Evolutionary conservation across 30 jellyfish, hydroid and myxozoan species (phyloP), one percentile per base, ranked within the genome.

Genomic region (Mastigias papua): DNA sequence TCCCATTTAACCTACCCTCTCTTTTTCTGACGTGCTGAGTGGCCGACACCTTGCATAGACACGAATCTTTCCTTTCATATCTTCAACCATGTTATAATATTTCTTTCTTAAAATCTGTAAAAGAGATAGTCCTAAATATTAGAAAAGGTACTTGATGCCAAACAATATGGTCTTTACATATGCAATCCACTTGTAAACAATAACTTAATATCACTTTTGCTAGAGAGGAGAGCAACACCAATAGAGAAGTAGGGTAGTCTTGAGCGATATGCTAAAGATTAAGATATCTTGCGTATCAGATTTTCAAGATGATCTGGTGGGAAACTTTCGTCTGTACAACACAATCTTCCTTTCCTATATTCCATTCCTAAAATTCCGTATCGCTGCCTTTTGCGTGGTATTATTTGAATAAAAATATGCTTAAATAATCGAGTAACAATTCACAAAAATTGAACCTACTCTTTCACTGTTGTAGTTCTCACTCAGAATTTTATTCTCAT

Each of bases 31-130:
- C 29, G 92, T 89, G 78, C 98, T 94, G 79, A 94, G 66, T 31
- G 98, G 98, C 32, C 98, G 75, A 25, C 96, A 90, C 65, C 98
- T 83, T 21, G 98, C 98, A 63, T 94, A 94, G n/a, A 94, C 98
- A 17, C 98, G 88, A 57, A 94, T 94, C 63, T 94, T 94, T 33
- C 98, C 98, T 50, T 94, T 94, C 98, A 94, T 94, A 32, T 94
- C 98, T 77, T 94, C 98, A 30, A 94, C 97, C 94, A 94, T 94
- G 64, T 94, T 94, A 82, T 94, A 94, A 49, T 94, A 94, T 80
- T 94, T 94, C 91, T 94, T 94, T 13, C 98, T 84, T 23, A 94
- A 86, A 34, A 94, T 75, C 98, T 94, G 51, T 27, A 63, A 51
- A 26, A 42, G 27, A 22, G 5, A 61, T 19, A 77, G 23, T 51